phyloP scores from a whole-genome alignment of 2,113 vertebrate species.

The Mormyrus lacerda region DNA sequence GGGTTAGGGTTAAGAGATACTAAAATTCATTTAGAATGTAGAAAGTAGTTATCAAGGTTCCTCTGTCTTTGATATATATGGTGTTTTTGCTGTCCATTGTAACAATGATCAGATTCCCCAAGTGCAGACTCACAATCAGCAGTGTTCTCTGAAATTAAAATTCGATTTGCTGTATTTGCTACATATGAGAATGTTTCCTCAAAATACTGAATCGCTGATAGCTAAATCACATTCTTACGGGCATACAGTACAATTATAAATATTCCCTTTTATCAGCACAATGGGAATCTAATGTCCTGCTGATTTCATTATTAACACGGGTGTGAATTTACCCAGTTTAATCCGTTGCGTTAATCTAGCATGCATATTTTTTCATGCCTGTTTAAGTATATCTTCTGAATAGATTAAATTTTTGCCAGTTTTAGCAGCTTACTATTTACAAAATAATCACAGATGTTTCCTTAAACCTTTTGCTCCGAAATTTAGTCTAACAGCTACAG shows the following conservation, averaged over 20 bases:
- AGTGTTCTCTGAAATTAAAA: neutral
- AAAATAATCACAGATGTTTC: neutral
- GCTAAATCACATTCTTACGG: neutral
- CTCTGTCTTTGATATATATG: neutral
- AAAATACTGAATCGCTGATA: neutral
- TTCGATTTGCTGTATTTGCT: neutral
- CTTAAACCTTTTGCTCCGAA: neutral
- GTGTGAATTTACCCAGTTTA: neutral
- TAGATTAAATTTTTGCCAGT: neutral
- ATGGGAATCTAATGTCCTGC: neutral
- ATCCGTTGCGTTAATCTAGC: neutral
- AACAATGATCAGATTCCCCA: neutral
- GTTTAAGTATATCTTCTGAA: neutral
- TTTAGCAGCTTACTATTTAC: neutral
- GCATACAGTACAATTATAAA: neutral
- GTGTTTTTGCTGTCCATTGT: neutral
- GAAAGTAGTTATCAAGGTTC: neutral
- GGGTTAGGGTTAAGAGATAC: neutral
- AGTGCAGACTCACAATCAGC: neutral
- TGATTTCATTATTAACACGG: constrained; percentile 3
- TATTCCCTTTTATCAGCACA: neutral
- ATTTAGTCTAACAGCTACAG: neutral
- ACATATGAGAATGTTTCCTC: neutral
- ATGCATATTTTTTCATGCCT: neutral
- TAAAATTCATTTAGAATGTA: neutral